Base-by-base conservation (phyloP, 2,888 invertebrate species). In the Rhingia rostrata region DNA sequence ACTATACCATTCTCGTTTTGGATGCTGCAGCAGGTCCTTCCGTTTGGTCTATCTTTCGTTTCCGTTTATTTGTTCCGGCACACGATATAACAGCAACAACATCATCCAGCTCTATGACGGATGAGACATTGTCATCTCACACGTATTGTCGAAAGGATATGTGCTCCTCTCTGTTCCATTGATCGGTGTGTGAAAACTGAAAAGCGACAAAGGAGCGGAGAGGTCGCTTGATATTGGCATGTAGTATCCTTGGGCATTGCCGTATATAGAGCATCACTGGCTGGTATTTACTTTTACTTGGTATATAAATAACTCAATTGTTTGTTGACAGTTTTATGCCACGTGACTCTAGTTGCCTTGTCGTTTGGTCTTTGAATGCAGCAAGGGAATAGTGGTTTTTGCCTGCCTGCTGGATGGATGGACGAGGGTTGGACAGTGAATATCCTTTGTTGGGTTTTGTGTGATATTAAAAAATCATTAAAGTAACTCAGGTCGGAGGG, bases 261-360 rank as follows among this genome's bases (percentile, higher is more conserved):
- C 43, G 49, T 43, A 53, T 4, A 32, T 7, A 43, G 3, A 22
- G 51, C 22, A 33, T 22, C 22, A 43, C 43, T 74, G 56, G 70
- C 45, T 80, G 53, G 63, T 84, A 80, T 84, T 84, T 80, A 84
- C 80, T 84, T 75, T 75, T 41, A 75, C 69, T 70, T 75, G 80
- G 84, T 80, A 37, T 84, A 84, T 80, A 86, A 86, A 86, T 86
- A 86, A 84, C 86, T 86, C 86, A 86, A 86, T 84, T 84, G 83
- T 77, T 81, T 86, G 81, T 86, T 86, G 86, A 86, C 86, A 86
- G 86, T 84, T 84, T 84, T 60, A 80, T 72, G 86, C 69, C 86
- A 86, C 86, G 86, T 86, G 86, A 74, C 86, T 83, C 47, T 73
- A 80, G 82, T 73, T 49, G 41, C 43, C 58, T 60, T 66, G 61